phyloP scores from a whole-genome alignment of 2,888 invertebrate species.

The Eilema caniola region DNA sequence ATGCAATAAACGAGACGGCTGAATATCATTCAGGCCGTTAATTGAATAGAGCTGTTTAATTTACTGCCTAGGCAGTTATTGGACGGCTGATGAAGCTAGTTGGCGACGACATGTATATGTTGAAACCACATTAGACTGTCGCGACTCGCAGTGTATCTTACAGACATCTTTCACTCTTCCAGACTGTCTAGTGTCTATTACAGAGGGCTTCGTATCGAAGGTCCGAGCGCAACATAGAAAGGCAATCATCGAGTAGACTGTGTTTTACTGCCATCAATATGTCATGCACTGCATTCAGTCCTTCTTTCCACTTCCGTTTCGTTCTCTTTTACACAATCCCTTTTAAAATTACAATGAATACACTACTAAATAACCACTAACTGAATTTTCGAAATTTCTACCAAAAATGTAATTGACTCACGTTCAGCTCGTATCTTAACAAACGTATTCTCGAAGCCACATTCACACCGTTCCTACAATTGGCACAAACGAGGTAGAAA shows the following conservation, averaged over 20 bases:
- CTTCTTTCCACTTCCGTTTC: not conserved
- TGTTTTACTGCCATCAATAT: not conserved
- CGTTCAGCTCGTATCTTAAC: constrained; percentile 50
- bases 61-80: too few species aligned
- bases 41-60: too few species aligned
- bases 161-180: too few species aligned
- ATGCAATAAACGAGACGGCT: too few species aligned
- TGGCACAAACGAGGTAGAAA: constrained; percentile 65
- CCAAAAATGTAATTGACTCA: constrained; percentile 37
- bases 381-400: constrained; percentile 23
- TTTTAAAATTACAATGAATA: not conserved
- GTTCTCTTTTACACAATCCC: not conserved
- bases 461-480: constrained; percentile 61
- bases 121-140: too few species aligned
- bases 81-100: too few species aligned
- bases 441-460: constrained; percentile 60
- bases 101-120: too few species aligned
- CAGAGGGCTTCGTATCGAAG: too few species aligned
- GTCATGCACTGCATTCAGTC: not conserved
- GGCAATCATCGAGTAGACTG: not conserved
- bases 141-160: too few species aligned
- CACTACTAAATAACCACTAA: constrained; percentile 15
- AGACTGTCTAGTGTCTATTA: too few species aligned
- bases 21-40: too few species aligned
- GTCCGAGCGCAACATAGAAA: not conserved